Percentiles rank a stretch among this genome's conserved stretches.
These are phyloP conservation scores for Tupaia chinensis DNA, from an alignment of 2,113 vertebrate species.

Conservation along the genomic window DNA sequence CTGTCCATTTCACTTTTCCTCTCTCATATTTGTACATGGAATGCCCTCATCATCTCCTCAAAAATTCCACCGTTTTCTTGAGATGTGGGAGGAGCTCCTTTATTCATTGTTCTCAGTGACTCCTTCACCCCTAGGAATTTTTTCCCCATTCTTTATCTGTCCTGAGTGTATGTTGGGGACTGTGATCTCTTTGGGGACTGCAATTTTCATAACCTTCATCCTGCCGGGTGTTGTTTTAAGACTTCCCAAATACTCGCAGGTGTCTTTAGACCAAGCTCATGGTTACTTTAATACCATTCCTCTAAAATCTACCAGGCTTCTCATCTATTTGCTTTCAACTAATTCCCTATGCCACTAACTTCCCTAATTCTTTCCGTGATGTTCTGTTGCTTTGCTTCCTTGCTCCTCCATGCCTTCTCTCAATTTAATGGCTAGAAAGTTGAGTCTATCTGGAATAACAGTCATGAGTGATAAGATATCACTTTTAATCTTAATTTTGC, in stretches of 20 bases:
- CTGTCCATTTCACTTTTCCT: not conserved
- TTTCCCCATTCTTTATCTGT: not conserved
- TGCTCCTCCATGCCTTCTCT: not conserved
- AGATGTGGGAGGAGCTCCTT: not conserved
- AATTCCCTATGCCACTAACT: not conserved
- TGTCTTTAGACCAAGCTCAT: not conserved
- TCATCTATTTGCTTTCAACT: not conserved
- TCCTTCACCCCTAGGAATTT: not conserved
- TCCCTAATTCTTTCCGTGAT: not conserved
- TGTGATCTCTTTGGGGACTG: not conserved
- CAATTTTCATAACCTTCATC: not conserved
- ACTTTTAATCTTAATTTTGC: not conserved
- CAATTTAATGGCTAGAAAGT: constrained; percentile 2
- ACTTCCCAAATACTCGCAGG: not conserved
- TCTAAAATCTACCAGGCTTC: not conserved
- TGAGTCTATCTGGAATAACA: not conserved
- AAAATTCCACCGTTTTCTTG: not conserved
- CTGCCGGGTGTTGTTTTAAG: not conserved
- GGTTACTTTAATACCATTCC: not conserved
- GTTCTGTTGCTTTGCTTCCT: not conserved
- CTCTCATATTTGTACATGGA: not conserved
- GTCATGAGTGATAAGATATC: not conserved
- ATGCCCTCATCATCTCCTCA: not conserved
- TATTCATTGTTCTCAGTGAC: not conserved
- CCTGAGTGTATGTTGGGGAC: not conserved